Evolutionary conservation across 2,113 vertebrate species (phyloP).

Genomic region (Notarius lentiginosus): DNA sequence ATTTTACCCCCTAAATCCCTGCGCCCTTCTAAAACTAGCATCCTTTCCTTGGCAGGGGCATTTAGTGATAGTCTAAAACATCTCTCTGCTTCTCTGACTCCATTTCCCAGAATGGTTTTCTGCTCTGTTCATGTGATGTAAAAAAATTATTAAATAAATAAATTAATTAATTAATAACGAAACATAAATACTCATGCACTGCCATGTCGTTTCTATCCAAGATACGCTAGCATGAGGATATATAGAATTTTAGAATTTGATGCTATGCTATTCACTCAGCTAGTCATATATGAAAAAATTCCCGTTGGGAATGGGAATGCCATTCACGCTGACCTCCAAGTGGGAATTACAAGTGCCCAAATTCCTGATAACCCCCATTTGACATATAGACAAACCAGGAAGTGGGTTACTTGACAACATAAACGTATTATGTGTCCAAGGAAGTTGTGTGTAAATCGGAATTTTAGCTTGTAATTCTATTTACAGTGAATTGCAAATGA

Average conservation of each 20-base stretch:
- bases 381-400: background rate
- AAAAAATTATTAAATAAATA: background rate
- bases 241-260: background rate
- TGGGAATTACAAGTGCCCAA: background rate
- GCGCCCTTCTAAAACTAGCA: background rate
- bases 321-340: background rate
- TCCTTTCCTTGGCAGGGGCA: background rate
- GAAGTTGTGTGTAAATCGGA: background rate
- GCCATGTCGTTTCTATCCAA: background rate
- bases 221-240: background rate
- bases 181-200: background rate
- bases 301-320: background rate
- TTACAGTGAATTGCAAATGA: background rate
- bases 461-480: background rate
- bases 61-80: background rate
- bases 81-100: background rate
- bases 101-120: conserved; percentile 24
- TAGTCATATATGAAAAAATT: background rate
- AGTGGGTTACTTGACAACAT: background rate
- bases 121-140: background rate
- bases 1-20: conserved; percentile 3
- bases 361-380: background rate
- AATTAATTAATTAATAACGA: too few relatives aligned
- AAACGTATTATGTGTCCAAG: background rate
- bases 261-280: background rate